Evolutionary conservation across 1,140 invertebrate genomes (phyloP).

Genomic region (Aphaenogaster rudis): DNA sequence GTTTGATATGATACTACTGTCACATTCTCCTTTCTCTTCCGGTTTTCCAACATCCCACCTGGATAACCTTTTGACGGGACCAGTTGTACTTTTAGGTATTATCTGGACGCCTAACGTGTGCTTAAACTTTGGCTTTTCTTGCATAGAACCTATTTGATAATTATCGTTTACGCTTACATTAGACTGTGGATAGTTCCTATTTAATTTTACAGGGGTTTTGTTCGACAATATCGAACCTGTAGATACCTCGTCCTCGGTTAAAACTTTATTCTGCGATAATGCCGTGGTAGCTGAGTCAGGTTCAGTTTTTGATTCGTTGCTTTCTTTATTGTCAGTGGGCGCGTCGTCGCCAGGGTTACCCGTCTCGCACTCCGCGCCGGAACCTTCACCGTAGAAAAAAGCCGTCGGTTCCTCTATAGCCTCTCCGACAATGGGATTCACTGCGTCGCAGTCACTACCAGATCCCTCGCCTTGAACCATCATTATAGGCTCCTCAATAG

Average conservation of each 20-base stretch:
- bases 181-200: slow-evolving; percentile 74
- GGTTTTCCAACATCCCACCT: slow-evolving; percentile 87
- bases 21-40: slow-evolving; percentile 76
- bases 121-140: slow-evolving; percentile 83
- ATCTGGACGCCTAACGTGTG: slow-evolving; percentile 85
- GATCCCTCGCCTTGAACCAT: slow-evolving; percentile 91
- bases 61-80: slow-evolving; percentile 83
- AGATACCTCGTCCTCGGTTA: slow-evolving; percentile 82
- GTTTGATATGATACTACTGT: slow-evolving; percentile 81
- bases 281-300: slow-evolving; percentile 70
- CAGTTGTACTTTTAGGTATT: slow-evolving; percentile 77
- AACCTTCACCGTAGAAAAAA: slow-evolving; percentile 91
- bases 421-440: slow-evolving; percentile 88
- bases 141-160: slow-evolving; percentile 71
- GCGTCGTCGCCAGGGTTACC: slow-evolving; percentile 88
- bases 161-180: slow-evolving; percentile 76
- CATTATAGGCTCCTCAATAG: slow-evolving; percentile 92
- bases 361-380: slow-evolving; percentile 90
- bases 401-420: slow-evolving; percentile 91
- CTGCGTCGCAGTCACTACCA: slow-evolving; percentile 91
- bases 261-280: slow-evolving; percentile 79
- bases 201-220: slow-evolving; percentile 72
- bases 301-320: slow-evolving; percentile 81
- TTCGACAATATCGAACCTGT: slow-evolving; percentile 59
- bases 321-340: slow-evolving; percentile 79